Evolutionary conservation across 1,140 invertebrate genomes (phyloP).

Genomic region (Ceratosolen solmsi): DNA sequence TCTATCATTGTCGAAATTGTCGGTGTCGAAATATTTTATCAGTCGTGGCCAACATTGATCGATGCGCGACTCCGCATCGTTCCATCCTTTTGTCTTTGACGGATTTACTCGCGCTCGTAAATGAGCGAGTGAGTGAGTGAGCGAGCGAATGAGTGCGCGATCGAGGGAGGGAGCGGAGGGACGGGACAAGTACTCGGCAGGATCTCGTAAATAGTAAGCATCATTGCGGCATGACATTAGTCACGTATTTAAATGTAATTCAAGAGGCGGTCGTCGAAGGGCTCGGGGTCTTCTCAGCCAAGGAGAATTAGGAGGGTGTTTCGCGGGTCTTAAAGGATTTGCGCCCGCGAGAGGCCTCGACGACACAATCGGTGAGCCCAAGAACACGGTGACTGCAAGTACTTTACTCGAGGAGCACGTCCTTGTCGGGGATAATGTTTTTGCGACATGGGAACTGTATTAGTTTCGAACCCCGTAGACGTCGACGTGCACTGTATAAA

Average conservation of each 20-base stretch:
- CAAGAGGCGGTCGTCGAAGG: constrained; percentile 42
- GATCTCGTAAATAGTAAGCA: constrained; percentile 21
- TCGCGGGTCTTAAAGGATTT: constrained; percentile 49
- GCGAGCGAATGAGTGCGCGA: too few relatives aligned
- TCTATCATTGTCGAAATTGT: too few relatives aligned
- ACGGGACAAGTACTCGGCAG: background rate
- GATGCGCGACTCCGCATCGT: too few relatives aligned
- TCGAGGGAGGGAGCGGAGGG: background rate
- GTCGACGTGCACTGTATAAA: background rate
- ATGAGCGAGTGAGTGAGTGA: too few relatives aligned
- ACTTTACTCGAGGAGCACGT: background rate
- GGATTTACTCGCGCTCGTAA: too few relatives aligned
- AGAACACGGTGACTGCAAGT: constrained; percentile 7
- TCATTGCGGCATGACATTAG: constrained; percentile 57
- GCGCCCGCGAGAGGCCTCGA: constrained; percentile 5
- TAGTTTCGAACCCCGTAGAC: background rate
- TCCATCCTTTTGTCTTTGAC: too few relatives aligned
- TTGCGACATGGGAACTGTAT: background rate
- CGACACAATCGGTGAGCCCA: constrained; percentile 36
- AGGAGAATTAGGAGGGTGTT: constrained; percentile 51
- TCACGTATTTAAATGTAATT: constrained; percentile 61
- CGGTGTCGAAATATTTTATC: too few relatives aligned
- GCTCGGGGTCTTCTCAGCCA: constrained; percentile 19
- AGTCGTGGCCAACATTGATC: background rate
- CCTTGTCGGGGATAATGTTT: constrained; percentile 14